A percentile compares a stretch with the other conserved stretches of the same genome.
Conservation (phyloP, 2,888 invertebrate species). For the Nephrotoma flavescens region DNA sequence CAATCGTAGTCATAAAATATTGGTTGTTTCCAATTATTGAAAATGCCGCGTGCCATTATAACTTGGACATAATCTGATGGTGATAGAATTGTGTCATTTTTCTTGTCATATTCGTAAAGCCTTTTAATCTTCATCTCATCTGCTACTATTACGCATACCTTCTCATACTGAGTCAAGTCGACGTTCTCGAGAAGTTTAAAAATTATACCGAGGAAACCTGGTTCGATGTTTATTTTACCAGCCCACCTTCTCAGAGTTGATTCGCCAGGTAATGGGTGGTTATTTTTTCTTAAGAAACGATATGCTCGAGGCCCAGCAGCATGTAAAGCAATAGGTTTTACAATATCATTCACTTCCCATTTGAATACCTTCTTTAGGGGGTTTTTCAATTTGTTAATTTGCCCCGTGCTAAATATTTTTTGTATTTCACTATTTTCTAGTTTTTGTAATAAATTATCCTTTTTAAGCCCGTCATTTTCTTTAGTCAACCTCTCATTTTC, state of each 20-base stretch:
- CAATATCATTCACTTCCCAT: neutral
- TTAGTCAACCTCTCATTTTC: neutral
- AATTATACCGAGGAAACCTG: neutral
- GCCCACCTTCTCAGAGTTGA: slow-evolving; percentile 7
- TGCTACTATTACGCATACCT: slow-evolving; percentile 7
- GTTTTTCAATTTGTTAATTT: neutral
- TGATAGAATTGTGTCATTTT: slow-evolving; percentile 6
- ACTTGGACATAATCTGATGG: slow-evolving; percentile 10
- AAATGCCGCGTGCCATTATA: slow-evolving; percentile 8
- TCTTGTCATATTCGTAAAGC: slow-evolving; percentile 8
- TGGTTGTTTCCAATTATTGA: slow-evolving; percentile 4
- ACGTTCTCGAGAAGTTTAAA: neutral
- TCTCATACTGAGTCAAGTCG: slow-evolving; percentile 9
- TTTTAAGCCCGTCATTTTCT: neutral
- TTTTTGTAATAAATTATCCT: neutral
- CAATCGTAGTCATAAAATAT: slow-evolving; percentile 8
- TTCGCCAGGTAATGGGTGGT: slow-evolving; percentile 5
- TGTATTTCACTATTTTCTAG: neutral
- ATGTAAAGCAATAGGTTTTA: slow-evolving; percentile 5
- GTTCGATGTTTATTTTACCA: slow-evolving; percentile 4
- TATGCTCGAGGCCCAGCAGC: slow-evolving; percentile 7
- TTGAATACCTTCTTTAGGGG: neutral
- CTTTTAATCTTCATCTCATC: slow-evolving; percentile 12
- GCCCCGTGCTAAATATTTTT: no score
- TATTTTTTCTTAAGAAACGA: slow-evolving; percentile 1